Base-by-base conservation (phyloP, 2,797 vertebrate species). In the Hoplostethus atlanticus region DNA sequence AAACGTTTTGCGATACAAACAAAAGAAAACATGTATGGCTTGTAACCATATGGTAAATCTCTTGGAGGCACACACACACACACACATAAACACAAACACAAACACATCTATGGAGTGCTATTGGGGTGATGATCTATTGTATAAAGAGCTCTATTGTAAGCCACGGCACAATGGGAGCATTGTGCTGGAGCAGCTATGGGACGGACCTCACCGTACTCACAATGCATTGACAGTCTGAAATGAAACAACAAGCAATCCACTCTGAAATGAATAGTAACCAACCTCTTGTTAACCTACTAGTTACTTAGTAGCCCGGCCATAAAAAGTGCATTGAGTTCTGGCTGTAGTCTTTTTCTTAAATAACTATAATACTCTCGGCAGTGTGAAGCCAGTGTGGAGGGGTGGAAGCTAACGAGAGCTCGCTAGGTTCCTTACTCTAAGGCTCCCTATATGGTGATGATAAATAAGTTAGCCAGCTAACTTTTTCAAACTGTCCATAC, bases 161-260 rank as follows among this genome's bases (percentile, higher is more conserved):
- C 55, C 9, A 2, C 48, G 30, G n/a, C 15, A 85, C 66, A 88
- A 69, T 47, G 60, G 54, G 8, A 15, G 68, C 77, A 83, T 79
- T 83, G 83, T 84, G 62, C 63, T 65, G 72, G 58, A 73, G 80
- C 81, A 79, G 77, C 74, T 81, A 68, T 68, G 53, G 63, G 30
- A 44, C 69, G 68, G 74, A 80, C 40, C 50, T 77, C 68, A 65
- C n/a, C 17, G 5, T 34, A 28, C 34, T 34, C 4, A 5, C 4
- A 34, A 8, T 40, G 38, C 6, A 1, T 1, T 40, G 68, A 46
- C 53, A 52, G 21, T 21, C n/a, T n/a, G n/a, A n/a, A n/a, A 71
- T 47, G 51, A 15, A 38, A 21, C n/a, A 72, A 64, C 60, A 74
- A 34, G 60, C 56, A 2, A 63, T 50, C 25, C 57, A 6, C 64